These are phyloP conservation scores for Eleutherodactylus coqui DNA, from an alignment of 2,797 vertebrate genomes.

Conservation along the genomic window DNA sequence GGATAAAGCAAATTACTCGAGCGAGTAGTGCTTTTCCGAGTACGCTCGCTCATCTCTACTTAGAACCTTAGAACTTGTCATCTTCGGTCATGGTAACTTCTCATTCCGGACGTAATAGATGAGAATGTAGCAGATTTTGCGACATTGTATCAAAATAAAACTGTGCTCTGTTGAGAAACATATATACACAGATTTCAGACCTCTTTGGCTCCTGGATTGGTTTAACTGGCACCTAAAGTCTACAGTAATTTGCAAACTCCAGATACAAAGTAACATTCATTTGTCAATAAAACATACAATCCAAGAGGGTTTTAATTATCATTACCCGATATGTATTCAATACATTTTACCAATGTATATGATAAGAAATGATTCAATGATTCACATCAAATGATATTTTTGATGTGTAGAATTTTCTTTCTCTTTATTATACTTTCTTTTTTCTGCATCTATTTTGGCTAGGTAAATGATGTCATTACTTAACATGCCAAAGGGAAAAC, in stretches of 20 bases:
- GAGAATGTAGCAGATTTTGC: no score
- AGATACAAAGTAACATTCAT: not conserved
- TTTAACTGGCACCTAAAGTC: not conserved
- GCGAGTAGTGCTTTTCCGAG: no score
- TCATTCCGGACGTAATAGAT: no score
- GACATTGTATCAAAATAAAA: no score
- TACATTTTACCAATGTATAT: not conserved
- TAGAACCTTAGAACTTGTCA: no score
- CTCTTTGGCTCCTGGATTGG: not conserved
- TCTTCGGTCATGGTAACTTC: no score
- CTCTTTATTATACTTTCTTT: not conserved
- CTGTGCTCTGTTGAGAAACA: not conserved
- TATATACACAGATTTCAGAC: not conserved
- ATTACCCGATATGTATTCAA: not conserved
- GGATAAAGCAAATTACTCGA: no score
- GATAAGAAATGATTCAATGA: not conserved
- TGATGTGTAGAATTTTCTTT: not conserved
- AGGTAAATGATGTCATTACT: slow-evolving; percentile 37
- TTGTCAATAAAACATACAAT: not conserved
- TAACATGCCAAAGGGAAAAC: slow-evolving; percentile 46
- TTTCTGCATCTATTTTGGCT: slow-evolving; percentile 30
- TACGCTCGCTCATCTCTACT: no score
- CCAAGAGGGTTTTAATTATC: not conserved
- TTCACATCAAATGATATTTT: no score
- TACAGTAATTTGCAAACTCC: not conserved